Evolutionary conservation across 2,888 invertebrate genomes (phyloP), one percentile per base, ranked within the genome.

Genomic region (Tridacna crocea): DNA sequence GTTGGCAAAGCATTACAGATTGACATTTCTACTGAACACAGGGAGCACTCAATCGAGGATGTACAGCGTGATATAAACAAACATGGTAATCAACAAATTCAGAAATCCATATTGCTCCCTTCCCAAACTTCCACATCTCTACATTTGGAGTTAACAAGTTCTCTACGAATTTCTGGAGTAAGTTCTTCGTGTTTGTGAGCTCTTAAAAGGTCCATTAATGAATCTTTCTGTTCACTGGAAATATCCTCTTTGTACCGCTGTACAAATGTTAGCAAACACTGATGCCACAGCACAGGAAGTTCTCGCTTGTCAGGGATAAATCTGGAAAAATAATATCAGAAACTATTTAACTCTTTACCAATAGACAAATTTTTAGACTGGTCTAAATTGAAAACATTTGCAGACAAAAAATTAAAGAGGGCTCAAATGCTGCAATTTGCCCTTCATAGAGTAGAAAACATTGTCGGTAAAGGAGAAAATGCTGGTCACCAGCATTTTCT

Each of bases 221-320:
- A 96, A 92, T 98, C 98, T 91, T 97, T 96, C 95, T 99, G 99
- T 91, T 99, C 99, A 2, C 96, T 96, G 60, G 98, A 98, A 87
- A 99, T 96, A 94, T 99, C 98, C 81, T 97, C 96, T 95, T 99
- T 99, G 95, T 99, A 99, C 72, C 98, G 96, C 95, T 99, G 98
- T 0, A 97, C 97, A 95, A 99, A 99, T 10, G 98, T 97, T 77
- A 99, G 95, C 60, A 99, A 95, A 63, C 98, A 96, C 94, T 99
- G 99, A 95, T 99, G 99, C 99, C 99, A 99, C 80, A 99, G 94
- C 8, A 99, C 98, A 0, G 99, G 99, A 92, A 99, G 95, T 89
- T 96, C 96, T 78, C 98, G 96, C 73, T 95, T 95, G 92, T 99
- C 99, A 87, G 95, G 95, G 94, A 97, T 96, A 94, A 99, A 98